phyloP scores from a whole-genome alignment of 2,888 invertebrate species.

The Philopedon plagiatum region DNA sequence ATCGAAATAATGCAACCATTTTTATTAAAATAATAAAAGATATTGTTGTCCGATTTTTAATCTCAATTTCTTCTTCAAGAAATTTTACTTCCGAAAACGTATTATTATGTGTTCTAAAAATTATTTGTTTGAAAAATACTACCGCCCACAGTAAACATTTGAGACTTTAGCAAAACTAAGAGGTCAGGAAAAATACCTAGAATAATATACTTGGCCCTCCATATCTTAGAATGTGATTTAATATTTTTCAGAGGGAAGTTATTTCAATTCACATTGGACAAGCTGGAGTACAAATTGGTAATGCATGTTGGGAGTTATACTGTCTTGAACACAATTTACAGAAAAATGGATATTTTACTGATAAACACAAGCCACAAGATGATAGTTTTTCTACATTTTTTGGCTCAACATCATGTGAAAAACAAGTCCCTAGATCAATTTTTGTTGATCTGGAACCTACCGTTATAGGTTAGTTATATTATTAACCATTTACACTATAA shows the following conservation, averaged over 20 bases:
- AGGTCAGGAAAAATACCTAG: too few species aligned
- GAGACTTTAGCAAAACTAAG: too few species aligned
- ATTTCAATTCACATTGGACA: slow-evolving; percentile 10
- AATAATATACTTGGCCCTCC: not conserved
- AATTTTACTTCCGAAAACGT: too few species aligned
- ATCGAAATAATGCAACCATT: too few species aligned
- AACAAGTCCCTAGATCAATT: slow-evolving; percentile 3
- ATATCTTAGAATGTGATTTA: not conserved
- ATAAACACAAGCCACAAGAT: not conserved
- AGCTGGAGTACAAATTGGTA: slow-evolving; percentile 7
- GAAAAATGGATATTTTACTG: not conserved
- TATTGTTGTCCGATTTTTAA: too few species aligned
- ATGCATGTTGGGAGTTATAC: slow-evolving; percentile 5
- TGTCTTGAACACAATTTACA: not conserved
- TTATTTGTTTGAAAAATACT: too few species aligned
- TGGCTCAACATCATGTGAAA: not conserved
- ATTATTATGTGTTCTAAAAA: too few species aligned
- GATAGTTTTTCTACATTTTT: slow-evolving; percentile 5
- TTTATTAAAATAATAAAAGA: too few species aligned
- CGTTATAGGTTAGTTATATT: not conserved
- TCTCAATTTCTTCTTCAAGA: too few species aligned
- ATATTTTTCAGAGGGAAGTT: not conserved
- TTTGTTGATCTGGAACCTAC: slow-evolving; percentile 3
- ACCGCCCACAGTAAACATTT: too few species aligned
- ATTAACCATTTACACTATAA: too few species aligned